These are phyloP conservation scores for Miichthys miiuy DNA, from an alignment of 2,797 vertebrate genomes.

Conservation along the genomic window DNA sequence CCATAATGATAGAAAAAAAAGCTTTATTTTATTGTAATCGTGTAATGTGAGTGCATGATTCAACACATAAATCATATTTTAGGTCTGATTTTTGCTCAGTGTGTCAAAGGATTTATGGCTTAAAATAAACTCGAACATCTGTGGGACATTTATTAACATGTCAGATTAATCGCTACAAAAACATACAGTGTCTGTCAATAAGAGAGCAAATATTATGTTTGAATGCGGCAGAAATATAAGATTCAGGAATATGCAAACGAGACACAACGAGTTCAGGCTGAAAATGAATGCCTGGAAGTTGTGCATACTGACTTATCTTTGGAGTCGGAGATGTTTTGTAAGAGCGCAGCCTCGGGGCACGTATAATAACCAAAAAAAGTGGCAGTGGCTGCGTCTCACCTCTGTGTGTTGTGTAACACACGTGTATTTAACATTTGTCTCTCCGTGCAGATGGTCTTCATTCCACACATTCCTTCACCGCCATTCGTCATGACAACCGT, in stretches of 20 bases:
- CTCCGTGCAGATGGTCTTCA: constrained; percentile 7
- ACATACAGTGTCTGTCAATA: neutral
- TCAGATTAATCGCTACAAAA: neutral
- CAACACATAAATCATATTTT: neutral
- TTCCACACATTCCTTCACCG: constrained; percentile 31
- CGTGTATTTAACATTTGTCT: constrained; percentile 19
- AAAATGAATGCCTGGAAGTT: constrained; percentile 60
- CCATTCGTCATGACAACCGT: constrained; percentile 13
- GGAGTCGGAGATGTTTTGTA: constrained; percentile 48
- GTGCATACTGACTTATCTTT: constrained; percentile 41
- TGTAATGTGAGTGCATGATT: neutral
- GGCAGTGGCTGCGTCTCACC: constrained; percentile 1
- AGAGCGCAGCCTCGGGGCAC: constrained; percentile 55
- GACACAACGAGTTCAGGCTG: constrained; percentile 63
- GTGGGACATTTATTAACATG: neutral
- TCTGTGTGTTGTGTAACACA: neutral
- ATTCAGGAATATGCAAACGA: constrained; percentile 35
- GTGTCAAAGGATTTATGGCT: neutral
- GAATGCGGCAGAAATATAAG: constrained; percentile 8
- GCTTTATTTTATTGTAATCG: neutral
- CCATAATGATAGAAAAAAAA: neutral
- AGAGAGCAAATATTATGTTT: neutral
- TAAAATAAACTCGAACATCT: neutral
- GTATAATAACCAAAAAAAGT: constrained; percentile 17
- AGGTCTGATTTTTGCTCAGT: neutral